Conservation (phyloP, 2,888 invertebrate genomes). For the Orchesella flavescens region DNA sequence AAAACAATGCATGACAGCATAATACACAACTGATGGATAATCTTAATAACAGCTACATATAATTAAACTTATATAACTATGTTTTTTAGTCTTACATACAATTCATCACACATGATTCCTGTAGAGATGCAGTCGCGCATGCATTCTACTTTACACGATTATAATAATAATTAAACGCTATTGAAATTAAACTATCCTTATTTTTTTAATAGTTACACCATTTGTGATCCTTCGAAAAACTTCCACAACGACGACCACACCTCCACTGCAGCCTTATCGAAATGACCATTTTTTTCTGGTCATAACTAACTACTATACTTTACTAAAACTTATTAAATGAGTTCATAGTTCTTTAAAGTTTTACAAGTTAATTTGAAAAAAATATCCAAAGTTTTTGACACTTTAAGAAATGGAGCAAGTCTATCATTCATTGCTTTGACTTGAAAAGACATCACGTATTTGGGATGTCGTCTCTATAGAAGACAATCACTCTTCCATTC, state of each 20-base stretch:
- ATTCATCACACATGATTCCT: conserved; percentile 62
- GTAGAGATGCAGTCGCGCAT: conserved; percentile 63
- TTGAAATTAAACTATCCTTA: conserved; percentile 23
- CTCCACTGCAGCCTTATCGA: conserved; percentile 43
- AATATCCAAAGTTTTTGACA: conserved; percentile 68
- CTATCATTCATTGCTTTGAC: conserved; percentile 60
- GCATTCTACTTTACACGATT: conserved; percentile 39
- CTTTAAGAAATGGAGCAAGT: conserved; percentile 63
- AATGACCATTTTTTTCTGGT: neutral
- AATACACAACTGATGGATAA: neutral
- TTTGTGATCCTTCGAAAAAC: conserved; percentile 1
- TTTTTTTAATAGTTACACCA: neutral
- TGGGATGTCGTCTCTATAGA: conserved; percentile 41
- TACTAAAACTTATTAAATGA: too few relatives aligned
- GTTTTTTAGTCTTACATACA: conserved; percentile 61
- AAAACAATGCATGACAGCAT: too few relatives aligned
- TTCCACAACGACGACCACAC: conserved; percentile 36
- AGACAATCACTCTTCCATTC: conserved; percentile 50
- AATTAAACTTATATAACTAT: conserved; percentile 24
- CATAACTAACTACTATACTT: neutral
- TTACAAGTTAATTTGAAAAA: conserved; percentile 61
- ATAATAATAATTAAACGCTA: conserved; percentile 21
- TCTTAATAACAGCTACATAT: neutral
- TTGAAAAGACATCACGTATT: conserved; percentile 55
- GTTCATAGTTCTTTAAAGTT: conserved; percentile 18